phyloP scores from a whole-genome alignment of 2,797 vertebrate genomes.

The Acanthis flammea region DNA sequence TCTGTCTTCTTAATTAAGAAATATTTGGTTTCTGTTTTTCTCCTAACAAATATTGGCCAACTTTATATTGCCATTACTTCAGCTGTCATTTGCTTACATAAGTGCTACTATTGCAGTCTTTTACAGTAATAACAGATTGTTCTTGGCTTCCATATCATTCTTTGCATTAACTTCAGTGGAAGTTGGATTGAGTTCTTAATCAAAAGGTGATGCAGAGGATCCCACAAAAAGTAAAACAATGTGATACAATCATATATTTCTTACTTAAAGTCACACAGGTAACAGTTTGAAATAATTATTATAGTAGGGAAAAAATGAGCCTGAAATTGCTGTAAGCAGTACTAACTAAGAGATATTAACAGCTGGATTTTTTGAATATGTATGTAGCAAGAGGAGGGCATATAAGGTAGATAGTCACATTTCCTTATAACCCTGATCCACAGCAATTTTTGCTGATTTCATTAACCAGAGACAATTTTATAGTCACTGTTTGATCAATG shows the following conservation, averaged over 20 bases:
- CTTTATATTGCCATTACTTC: background rate
- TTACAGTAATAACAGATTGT: conserved; percentile 9
- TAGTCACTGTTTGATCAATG: background rate
- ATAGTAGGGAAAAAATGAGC: background rate
- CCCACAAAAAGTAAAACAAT: background rate
- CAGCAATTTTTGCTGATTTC: background rate
- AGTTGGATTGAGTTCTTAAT: conserved; percentile 38
- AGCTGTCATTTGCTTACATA: background rate
- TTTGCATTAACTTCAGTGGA: conserved; percentile 15
- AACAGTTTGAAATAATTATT: background rate
- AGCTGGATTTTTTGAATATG: background rate
- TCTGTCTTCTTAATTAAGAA: background rate
- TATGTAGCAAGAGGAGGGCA: background rate
- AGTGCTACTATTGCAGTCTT: background rate
- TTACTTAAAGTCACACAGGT: background rate
- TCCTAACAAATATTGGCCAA: background rate
- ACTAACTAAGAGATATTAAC: background rate
- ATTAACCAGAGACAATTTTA: background rate
- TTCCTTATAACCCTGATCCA: background rate
- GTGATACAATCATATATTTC: background rate
- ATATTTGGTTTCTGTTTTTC: background rate
- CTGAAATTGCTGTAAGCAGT: background rate
- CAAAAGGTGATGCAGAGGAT: conserved; percentile 25
- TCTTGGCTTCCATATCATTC: background rate
- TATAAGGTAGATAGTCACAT: background rate